These are phyloP conservation scores for Caenorhabditis panamensis DNA, from an alignment of 2,888 invertebrate genomes.

Conservation along the genomic window DNA sequence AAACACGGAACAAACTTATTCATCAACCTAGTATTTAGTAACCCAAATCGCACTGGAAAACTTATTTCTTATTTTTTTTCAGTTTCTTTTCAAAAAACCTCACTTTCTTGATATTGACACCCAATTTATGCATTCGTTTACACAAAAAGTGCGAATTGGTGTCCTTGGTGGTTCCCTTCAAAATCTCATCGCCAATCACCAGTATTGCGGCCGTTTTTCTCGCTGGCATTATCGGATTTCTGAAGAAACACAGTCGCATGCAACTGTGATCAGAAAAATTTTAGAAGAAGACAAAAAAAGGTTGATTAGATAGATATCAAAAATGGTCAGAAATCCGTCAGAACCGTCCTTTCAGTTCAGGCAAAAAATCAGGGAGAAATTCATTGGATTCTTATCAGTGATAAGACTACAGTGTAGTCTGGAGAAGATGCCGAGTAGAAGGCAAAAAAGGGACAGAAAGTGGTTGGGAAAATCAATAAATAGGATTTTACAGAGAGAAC, in stretches of 20 bases:
- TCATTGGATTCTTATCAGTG: neutral
- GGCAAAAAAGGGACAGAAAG: constrained; percentile 1
- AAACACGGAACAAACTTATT: too few relatives aligned
- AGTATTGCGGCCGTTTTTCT: constrained; percentile 61
- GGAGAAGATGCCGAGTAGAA: too few relatives aligned
- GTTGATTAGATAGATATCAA: neutral
- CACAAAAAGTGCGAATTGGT: constrained; percentile 86
- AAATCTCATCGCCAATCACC: constrained; percentile 88
- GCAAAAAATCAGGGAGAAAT: neutral
- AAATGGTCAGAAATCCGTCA: neutral
- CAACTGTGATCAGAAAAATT: neutral
- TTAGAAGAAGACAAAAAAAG: neutral
- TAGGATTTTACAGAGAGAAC: neutral
- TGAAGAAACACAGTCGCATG: constrained; percentile 12
- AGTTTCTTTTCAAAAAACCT: neutral
- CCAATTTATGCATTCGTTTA: constrained; percentile 85
- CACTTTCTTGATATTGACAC: constrained; percentile 85
- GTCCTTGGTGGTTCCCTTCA: constrained; percentile 87
- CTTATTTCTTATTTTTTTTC: neutral
- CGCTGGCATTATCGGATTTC: constrained; percentile 32
- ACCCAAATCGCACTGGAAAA: too few relatives aligned
- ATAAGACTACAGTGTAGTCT: neutral
- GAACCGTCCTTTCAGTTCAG: too few relatives aligned
- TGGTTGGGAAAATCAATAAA: neutral
- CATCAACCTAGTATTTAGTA: too few relatives aligned